A percentile compares a stretch with the other conserved stretches of the same genome.
Conservation (phyloP, 2,888 invertebrate genomes). For the Protophormia terraenovae region DNA sequence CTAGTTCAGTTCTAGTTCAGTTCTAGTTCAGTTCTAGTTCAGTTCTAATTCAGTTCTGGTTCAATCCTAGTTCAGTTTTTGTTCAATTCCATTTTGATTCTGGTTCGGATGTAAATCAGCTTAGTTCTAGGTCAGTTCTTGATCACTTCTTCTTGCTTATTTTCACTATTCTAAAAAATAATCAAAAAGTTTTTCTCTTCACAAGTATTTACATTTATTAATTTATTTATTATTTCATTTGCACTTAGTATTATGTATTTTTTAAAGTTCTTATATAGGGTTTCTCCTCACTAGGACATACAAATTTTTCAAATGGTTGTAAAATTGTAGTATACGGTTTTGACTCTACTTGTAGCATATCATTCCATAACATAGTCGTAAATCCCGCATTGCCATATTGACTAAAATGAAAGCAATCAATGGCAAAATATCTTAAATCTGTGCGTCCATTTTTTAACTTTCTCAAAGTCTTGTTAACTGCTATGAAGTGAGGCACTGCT, state of each 20-base stretch:
- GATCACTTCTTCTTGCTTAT: too few species aligned
- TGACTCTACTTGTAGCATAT: conserved; percentile 82
- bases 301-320: conserved; percentile 68
- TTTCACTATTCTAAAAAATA: too few species aligned
- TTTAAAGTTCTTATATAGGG: conserved; percentile 76
- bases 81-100: too few species aligned
- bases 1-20: not conserved
- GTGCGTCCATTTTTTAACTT: conserved; percentile 76
- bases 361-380: conserved; percentile 84
- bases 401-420: conserved; percentile 85
- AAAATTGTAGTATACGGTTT: conserved; percentile 75
- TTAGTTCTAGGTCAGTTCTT: too few species aligned
- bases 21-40: not conserved
- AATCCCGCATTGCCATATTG: conserved; percentile 83
- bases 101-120: too few species aligned
- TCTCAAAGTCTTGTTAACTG: conserved; percentile 76
- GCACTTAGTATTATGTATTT: conserved; percentile 64
- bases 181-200: too few species aligned
- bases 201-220: not conserved
- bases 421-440: conserved; percentile 82
- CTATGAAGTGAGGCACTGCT: conserved; percentile 82
- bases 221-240: not conserved
- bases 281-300: conserved; percentile 76
- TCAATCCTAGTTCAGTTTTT: too few species aligned
- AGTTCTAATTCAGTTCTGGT: not conserved